Percentiles rank a stretch among this genome's conserved stretches.
These are phyloP conservation scores for Malurus elegans DNA, from an alignment of 2,113 vertebrate species.

Conservation along the genomic window DNA sequence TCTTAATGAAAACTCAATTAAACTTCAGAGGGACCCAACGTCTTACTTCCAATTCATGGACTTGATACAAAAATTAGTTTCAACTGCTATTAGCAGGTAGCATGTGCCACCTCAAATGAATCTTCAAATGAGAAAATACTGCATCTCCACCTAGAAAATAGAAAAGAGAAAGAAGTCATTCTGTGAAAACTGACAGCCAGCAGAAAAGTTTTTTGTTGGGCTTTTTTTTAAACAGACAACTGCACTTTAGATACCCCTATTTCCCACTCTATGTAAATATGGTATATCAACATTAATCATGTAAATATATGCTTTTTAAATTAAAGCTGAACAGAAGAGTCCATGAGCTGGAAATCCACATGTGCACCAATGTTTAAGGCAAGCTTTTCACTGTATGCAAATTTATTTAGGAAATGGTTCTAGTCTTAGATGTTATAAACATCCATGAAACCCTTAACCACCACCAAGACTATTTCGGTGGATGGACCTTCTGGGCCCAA, in stretches of 20 bases:
- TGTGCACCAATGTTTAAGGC: constrained; percentile 78
- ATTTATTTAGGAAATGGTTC: constrained; percentile 66
- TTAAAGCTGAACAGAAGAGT: constrained; percentile 82
- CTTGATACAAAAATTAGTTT: constrained; percentile 82
- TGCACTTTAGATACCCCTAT: constrained; percentile 69
- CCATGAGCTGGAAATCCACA: constrained; percentile 86
- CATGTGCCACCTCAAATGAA: constrained; percentile 80
- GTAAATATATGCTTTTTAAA: constrained; percentile 74
- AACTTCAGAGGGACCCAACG: constrained; percentile 77
- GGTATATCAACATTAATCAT: constrained; percentile 76
- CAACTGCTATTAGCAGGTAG: constrained; percentile 81
- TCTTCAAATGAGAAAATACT: constrained; percentile 85
- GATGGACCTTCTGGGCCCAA: constrained; percentile 65
- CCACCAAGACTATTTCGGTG: constrained; percentile 48
- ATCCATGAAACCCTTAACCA: constrained; percentile 46
- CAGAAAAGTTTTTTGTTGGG: constrained; percentile 28
- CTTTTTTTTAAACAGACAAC: constrained; percentile 52
- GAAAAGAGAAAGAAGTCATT: constrained; percentile 72
- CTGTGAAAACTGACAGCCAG: neutral
- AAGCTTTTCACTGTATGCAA: constrained; percentile 43
- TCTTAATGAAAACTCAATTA: constrained; percentile 79
- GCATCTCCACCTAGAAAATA: constrained; percentile 85
- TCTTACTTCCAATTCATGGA: constrained; percentile 79
- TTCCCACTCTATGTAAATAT: constrained; percentile 75
- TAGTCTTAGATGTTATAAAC: constrained; percentile 29